Base-by-base conservation (phyloP, 2,888 invertebrate species). In the Globia sparganii region DNA sequence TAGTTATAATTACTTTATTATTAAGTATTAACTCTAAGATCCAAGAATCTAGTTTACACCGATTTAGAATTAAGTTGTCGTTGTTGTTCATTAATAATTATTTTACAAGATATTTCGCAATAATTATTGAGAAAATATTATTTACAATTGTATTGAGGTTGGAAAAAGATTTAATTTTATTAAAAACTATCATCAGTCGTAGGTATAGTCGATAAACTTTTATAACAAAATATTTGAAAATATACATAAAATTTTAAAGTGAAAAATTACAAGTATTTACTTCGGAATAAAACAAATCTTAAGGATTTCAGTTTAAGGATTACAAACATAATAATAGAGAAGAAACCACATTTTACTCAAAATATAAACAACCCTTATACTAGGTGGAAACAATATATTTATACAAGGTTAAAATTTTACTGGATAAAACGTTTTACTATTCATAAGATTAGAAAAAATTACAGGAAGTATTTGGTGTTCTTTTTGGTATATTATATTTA, bases 41-140 rank as follows among this genome's bases (percentile, higher is more conserved):
- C 59, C 88, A 90, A 89, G 83, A 92, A 88, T 93, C 93, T 95
- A 95, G 88, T 85, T 92, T 94, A 95, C 93, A 95, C 87, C 92
- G 89, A 96, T 96, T 96, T 96, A 96, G 96, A 96, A 96, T 96
- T 95, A 96, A 93, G 91, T 95, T 94, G 94, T 96, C 96, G 96
- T 96, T 96, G 96, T 96, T 93, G 92, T 94, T 93, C 91, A 92
- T 91, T 92, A 89, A 91, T 91, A 78, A 91, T 79, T 86, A 91
- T 89, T 88, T 84, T 89, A 89, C 86, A 87, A 86, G 86, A 86
- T 67, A 81, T 78, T 87, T 87, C 80, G 56, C 72, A 88, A 85
- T 87, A 86, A 81, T 87, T 88, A 88, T 86, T 90, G 83, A 89
- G 87, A 84, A 87, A 89, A 90, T 85, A 83, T 83, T 92, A 92